phyloP scores from a whole-genome alignment of 1,140 invertebrate genomes.

The Reticulitermes speratus region DNA sequence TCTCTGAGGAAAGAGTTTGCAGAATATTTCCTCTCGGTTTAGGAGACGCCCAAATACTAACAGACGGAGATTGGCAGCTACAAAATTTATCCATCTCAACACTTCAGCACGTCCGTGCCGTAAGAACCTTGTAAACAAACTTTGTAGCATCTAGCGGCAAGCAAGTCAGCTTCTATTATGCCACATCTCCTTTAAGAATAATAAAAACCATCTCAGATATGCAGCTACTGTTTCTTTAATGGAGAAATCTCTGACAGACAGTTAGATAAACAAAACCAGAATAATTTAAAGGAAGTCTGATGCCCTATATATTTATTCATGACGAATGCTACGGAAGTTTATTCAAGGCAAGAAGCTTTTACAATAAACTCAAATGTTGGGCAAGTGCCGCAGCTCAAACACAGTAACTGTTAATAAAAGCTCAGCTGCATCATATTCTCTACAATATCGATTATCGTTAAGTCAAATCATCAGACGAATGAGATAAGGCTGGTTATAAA shows the following conservation, averaged over 20 bases:
- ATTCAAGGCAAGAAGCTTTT: not conserved
- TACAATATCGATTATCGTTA: not conserved
- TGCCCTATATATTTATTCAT: conserved; percentile 13
- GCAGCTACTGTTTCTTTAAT: not conserved
- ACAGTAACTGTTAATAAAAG: not conserved
- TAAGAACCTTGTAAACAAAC: not conserved
- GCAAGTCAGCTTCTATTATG: not conserved
- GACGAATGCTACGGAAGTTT: not conserved
- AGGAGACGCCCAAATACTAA: not conserved
- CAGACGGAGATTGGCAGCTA: not conserved
- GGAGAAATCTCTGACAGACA: not conserved
- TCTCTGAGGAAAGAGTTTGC: no score
- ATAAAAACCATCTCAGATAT: not conserved
- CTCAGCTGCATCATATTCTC: not conserved
- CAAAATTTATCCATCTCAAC: not conserved
- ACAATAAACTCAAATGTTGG: not conserved
- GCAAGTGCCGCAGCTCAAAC: not conserved
- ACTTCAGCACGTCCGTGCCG: no score
- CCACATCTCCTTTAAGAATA: conserved; percentile 6
- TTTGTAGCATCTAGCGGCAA: not conserved
- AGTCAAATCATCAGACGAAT: not conserved
- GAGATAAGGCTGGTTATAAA: not conserved
- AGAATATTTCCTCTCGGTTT: not conserved
- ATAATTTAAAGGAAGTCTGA: not conserved
- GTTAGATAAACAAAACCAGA: conserved; percentile 13